Base-by-base conservation (phyloP, 2,888 invertebrate species). In the Antheraea assamensis region DNA sequence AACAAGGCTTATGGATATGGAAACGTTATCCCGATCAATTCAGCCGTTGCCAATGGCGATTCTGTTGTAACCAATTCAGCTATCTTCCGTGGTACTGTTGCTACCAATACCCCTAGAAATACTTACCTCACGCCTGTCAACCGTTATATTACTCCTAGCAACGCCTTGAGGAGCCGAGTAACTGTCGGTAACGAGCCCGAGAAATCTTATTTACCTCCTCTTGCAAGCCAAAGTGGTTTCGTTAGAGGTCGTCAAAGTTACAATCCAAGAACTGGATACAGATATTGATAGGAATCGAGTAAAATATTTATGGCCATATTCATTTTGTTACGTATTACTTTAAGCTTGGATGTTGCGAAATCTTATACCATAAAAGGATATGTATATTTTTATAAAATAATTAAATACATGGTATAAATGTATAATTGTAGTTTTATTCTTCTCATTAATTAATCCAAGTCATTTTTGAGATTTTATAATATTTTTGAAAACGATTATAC, bases 181-280 rank as follows among this genome's bases (percentile, higher is more conserved):
- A 27, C 71, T 52, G 74, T 76, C 52, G 75, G 73, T 71, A 75
- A 64, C 58, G 30, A 64, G 64, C 27, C 68, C 31, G 47, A 84
- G 71, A 89, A 87, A 71, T 84, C 87, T 0, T 91, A 91, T 75
- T 79, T 92, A 2, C 90, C 91, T 30, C 91, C 90, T 19, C 76
- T 80, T 49, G 78, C 79, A 71, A 77, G 77, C 77, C 78, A 80
- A 71, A 82, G 81, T 64, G 88, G 82, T 80, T 92, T 92, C 27
- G 91, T 93, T 0, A 89, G 88, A 76, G 90, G 88, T 78, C 80
- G 81, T 5, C 92, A 90, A 78, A 85, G 79, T 42, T 93, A 83
- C 74, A 90, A 92, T 58, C 81, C 90, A 0, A 74, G 84, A 76
- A 84, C 86, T 47, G 94, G 94, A 5, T 94, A 94, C 74, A 82